Percentiles rank a stretch among this genome's conserved stretches.
phyloP scores from a whole-genome alignment of 37 sponge, comb jelly and placozoan species.

The Hexactinellida sp. region DNA sequence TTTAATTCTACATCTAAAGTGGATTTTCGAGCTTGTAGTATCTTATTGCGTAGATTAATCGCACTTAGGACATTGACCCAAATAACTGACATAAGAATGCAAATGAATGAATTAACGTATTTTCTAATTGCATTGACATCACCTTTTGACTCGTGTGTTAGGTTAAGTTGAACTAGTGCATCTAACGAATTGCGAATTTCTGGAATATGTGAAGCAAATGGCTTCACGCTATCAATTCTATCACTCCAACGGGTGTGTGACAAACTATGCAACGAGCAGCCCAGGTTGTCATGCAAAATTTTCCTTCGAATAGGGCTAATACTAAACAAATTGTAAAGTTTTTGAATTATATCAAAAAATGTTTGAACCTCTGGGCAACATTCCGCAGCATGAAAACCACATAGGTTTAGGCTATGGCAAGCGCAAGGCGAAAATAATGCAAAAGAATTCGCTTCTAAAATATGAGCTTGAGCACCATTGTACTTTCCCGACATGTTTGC shows the following conservation, averaged over 20 bases:
- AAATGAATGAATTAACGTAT: not conserved
- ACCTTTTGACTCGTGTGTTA: not conserved
- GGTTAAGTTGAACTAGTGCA: not conserved
- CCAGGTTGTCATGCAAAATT: not conserved
- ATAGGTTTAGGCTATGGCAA: not conserved
- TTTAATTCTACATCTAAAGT: not conserved
- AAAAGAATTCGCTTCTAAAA: not conserved
- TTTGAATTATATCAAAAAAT: not conserved
- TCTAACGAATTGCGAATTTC: not conserved
- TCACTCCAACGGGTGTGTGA: not conserved
- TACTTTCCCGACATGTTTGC: not conserved
- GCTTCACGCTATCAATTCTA: not conserved
- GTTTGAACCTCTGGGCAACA: not conserved
- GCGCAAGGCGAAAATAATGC: not conserved
- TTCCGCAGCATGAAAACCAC: not conserved
- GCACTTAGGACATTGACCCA: not conserved
- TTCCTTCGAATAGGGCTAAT: not conserved
- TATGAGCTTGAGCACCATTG: not conserved
- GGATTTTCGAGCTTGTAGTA: not conserved
- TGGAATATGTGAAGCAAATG: not conserved
- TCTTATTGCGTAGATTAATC: not conserved
- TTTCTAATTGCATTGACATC: not conserved
- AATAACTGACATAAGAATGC: not conserved
- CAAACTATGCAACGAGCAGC: not conserved
- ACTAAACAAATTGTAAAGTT: not conserved